Conservation (phyloP, 2,888 invertebrate genomes). For the Ophioninae sp. region DNA sequence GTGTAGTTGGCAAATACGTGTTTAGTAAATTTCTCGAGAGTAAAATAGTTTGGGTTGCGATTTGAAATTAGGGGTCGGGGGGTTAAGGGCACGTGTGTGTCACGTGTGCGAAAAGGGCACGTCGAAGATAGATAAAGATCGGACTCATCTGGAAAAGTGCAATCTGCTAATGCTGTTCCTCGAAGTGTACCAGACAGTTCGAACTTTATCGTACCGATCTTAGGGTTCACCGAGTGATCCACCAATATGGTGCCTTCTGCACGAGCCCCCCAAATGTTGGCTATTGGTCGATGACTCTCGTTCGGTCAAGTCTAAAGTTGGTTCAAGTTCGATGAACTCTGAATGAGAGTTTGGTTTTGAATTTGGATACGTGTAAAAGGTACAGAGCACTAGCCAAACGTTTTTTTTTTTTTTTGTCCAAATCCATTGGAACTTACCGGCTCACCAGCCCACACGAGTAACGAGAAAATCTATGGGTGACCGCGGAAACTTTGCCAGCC, state of each 20-base stretch:
- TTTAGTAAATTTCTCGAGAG: too few relatives aligned
- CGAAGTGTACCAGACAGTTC: constrained; percentile 1
- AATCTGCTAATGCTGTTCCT: constrained; percentile 35
- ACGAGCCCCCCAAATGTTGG: constrained; percentile 13
- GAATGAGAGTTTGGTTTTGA: too few relatives aligned
- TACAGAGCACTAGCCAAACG: constrained; percentile 16
- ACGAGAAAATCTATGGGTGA: constrained; percentile 34
- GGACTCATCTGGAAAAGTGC: constrained; percentile 20
- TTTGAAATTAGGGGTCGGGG: too few relatives aligned
- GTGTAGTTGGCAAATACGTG: too few relatives aligned
- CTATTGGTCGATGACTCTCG: constrained; percentile 28
- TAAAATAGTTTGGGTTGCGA: too few relatives aligned
- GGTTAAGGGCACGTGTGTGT: constrained; percentile 1
- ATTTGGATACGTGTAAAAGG: too few relatives aligned
- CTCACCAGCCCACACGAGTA: constrained; percentile 17
- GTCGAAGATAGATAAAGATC: neutral
- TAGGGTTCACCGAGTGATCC: neutral
- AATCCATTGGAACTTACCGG: constrained; percentile 4
- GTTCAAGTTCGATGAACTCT: neutral
- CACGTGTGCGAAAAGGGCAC: neutral
- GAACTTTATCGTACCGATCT: constrained; percentile 33
- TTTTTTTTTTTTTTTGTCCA: constrained; percentile 4
- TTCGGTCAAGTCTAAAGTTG: constrained; percentile 29
- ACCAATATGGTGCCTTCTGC: constrained; percentile 1
- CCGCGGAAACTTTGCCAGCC: neutral